phyloP scores from a whole-genome alignment of 2,888 invertebrate genomes.

The Napeogenes sylphis region DNA sequence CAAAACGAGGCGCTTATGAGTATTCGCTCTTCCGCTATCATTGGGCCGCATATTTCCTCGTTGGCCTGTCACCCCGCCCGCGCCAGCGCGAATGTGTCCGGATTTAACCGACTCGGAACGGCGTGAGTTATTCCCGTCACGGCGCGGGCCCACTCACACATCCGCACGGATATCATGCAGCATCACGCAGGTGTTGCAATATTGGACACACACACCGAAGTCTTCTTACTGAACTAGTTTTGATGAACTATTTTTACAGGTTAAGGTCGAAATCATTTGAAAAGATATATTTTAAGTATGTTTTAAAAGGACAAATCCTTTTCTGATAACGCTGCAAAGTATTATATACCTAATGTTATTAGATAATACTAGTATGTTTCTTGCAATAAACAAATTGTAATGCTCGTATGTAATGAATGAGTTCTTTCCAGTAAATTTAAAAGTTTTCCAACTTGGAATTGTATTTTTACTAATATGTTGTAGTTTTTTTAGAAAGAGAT shows the following conservation, averaged over 20 bases:
- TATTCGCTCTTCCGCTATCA: conserved; percentile 25
- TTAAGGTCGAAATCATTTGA: conserved; percentile 14
- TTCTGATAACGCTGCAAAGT: too few species aligned
- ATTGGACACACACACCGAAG: conserved; percentile 3
- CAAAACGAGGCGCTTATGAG: conserved; percentile 3
- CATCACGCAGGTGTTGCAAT: conserved; percentile 29
- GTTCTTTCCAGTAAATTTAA: too few species aligned
- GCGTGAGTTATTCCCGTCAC: conserved; percentile 24
- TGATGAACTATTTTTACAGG: conserved; percentile 9
- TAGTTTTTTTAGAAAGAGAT: too few species aligned
- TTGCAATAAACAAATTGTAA: too few species aligned
- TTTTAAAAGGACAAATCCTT: too few species aligned
- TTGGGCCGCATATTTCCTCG: conserved; percentile 26
- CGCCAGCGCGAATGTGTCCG: conserved; percentile 17
- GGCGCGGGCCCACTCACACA: conserved; percentile 1
- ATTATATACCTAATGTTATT: too few species aligned
- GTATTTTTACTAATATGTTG: too few species aligned
- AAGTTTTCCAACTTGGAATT: too few species aligned
- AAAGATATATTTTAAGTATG: background rate
- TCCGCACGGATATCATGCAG: too few species aligned
- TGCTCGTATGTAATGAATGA: too few species aligned
- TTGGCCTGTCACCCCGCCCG: conserved; percentile 35
- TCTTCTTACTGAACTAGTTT: conserved; percentile 14
- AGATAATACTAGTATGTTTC: too few species aligned
- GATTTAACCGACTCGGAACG: conserved; percentile 33